phyloP scores from a whole-genome alignment of 1,140 invertebrate genomes.

The Chionoecetes opilio region DNA sequence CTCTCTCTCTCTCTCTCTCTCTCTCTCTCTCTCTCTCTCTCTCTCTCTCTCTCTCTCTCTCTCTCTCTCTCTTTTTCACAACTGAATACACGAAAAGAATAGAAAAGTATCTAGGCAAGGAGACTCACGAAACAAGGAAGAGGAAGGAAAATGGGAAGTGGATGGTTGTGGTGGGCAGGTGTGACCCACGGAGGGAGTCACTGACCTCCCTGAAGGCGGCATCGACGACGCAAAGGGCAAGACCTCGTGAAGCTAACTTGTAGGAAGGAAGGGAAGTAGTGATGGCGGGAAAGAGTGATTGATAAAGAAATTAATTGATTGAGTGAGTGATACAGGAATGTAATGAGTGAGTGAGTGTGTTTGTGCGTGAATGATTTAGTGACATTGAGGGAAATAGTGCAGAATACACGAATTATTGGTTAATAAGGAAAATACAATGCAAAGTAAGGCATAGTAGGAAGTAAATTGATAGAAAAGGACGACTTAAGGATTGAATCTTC shows the following conservation, averaged over 20 bases:
- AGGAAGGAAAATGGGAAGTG: background rate
- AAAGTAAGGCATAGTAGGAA: too few relatives aligned
- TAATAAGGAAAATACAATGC: too few relatives aligned
- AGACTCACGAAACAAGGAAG: background rate
- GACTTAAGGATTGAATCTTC: too few relatives aligned
- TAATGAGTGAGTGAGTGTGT: background rate
- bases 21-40: too few relatives aligned
- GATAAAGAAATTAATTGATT: background rate
- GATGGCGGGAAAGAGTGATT: background rate
- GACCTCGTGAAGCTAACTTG: background rate
- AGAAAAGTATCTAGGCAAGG: background rate
- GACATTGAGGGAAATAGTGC: too few relatives aligned
- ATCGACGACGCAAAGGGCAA: background rate
- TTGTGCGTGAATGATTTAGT: too few relatives aligned
- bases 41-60: conserved; percentile 11
- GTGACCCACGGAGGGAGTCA: background rate
- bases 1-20: too few relatives aligned
- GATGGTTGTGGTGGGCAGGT: background rate
- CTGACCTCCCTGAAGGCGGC: background rate
- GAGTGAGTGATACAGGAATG: background rate
- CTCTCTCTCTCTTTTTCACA: background rate
- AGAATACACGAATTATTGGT: too few relatives aligned
- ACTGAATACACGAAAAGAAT: background rate
- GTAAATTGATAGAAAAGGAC: too few relatives aligned
- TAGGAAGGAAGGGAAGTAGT: background rate